phyloP scores from a whole-genome alignment of 2,797 vertebrate genomes.

The Anguilla megastoma region DNA sequence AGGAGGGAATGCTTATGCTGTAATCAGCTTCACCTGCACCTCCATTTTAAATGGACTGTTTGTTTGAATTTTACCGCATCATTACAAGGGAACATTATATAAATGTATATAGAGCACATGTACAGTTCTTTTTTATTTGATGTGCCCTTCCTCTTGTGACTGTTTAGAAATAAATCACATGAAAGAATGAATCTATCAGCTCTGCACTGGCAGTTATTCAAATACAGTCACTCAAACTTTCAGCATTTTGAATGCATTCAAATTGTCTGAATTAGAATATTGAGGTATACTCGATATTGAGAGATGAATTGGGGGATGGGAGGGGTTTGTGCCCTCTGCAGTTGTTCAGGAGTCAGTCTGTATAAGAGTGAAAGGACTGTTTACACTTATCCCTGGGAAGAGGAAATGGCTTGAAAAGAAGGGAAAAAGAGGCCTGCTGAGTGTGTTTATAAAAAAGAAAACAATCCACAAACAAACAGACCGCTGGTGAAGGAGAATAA shows the following conservation, averaged over 20 bases:
- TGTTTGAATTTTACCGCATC: constrained; percentile 42
- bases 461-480: not conserved
- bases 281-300: not conserved
- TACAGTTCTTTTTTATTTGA: constrained; percentile 41
- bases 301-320: not conserved
- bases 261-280: not conserved
- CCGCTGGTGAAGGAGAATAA: not conserved
- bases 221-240: not conserved
- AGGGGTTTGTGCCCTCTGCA: not conserved
- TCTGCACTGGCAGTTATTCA: not conserved
- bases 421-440: constrained; percentile 9
- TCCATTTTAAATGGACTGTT: constrained; percentile 10
- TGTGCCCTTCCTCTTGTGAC: constrained; percentile 20
- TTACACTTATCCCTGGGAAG: constrained; percentile 17
- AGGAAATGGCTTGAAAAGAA: constrained; percentile 14
- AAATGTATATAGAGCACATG: not conserved
- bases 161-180: constrained; percentile 56
- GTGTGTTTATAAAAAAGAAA: not conserved
- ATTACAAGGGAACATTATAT: constrained; percentile 31
- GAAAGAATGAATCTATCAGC: not conserved
- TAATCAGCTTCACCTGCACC: not conserved
- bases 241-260: not conserved
- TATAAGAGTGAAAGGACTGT: constrained; percentile 16
- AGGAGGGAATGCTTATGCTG: not conserved
- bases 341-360: not conserved